These are phyloP conservation scores for Latrodectus geometricus DNA, from an alignment of 1,140 invertebrate genomes.

Conservation along the genomic window DNA sequence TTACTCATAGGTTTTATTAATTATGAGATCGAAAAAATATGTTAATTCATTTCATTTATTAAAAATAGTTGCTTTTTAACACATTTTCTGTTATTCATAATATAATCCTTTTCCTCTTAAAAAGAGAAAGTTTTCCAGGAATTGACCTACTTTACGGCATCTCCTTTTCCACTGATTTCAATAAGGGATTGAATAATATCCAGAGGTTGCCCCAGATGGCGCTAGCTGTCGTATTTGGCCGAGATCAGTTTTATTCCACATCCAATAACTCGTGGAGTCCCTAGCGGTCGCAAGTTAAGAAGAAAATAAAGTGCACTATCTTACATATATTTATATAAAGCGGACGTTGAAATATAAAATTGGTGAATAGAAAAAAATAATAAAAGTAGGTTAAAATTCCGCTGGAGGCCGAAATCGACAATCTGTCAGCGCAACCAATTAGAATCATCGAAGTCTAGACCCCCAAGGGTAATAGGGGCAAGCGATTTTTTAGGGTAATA, in stretches of 20 bases:
- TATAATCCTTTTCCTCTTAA: no score
- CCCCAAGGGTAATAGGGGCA: conserved; percentile 44
- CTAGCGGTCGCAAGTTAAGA: conserved; percentile 12
- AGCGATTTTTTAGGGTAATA: conserved; percentile 59
- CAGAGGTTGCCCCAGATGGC: conserved; percentile 43
- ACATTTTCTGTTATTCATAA: no score
- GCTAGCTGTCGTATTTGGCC: conserved; percentile 47
- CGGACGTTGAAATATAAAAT: conserved; percentile 31
- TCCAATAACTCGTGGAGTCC: conserved; percentile 43
- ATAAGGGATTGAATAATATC: conserved; percentile 14
- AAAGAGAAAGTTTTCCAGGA: background rate
- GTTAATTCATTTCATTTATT: no score
- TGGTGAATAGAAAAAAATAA: background rate
- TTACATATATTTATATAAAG: conserved; percentile 15
- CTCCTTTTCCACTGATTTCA: no score
- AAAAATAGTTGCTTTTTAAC: no score
- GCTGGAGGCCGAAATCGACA: conserved; percentile 42
- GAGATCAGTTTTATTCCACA: conserved; percentile 24
- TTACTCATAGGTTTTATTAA: no score
- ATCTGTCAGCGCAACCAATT: conserved; percentile 60
- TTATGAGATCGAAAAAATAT: no score
- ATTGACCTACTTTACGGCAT: conserved; percentile 27
- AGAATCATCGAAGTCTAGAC: conserved; percentile 20
- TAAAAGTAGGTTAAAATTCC: conserved; percentile 30
- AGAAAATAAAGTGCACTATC: conserved; percentile 14